Percentiles rank a stretch among this genome's conserved stretches.
Conservation (phyloP, 2,888 invertebrate species). For the Epirrhoe tristata region DNA sequence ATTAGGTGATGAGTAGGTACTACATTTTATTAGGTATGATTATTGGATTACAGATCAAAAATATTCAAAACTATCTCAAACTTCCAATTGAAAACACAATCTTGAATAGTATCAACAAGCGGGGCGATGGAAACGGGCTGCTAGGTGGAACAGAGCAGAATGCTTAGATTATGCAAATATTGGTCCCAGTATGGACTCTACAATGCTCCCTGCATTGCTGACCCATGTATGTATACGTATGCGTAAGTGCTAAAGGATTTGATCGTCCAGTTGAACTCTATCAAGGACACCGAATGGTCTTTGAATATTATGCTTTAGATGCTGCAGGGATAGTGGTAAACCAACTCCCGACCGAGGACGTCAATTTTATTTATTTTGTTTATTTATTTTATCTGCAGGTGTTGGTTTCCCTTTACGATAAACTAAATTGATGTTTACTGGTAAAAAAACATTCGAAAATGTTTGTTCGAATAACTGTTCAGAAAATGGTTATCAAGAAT, state of each 20-base stretch:
- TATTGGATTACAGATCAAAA: not conserved
- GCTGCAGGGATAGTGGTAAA: too few species aligned
- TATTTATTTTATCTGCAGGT: too few species aligned
- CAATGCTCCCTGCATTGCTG: slow-evolving; percentile 17
- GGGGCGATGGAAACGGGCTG: slow-evolving; percentile 6
- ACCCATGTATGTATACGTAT: slow-evolving; percentile 10
- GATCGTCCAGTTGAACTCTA: not conserved
- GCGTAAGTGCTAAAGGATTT: slow-evolving; percentile 4
- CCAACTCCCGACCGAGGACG: too few species aligned
- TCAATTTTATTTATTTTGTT: too few species aligned
- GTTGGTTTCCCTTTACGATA: too few species aligned
- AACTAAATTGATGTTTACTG: too few species aligned
- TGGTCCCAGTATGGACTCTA: slow-evolving; percentile 18
- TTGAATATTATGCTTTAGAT: not conserved
- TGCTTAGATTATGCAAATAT: slow-evolving; percentile 28
- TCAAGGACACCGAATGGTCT: not conserved
- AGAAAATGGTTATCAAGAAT: not conserved
- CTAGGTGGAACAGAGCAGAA: slow-evolving; percentile 8
- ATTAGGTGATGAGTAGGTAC: too few species aligned
- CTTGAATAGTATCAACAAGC: slow-evolving; percentile 3
- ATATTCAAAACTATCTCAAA: not conserved
- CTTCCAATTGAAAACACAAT: slow-evolving; percentile 3
- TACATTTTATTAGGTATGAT: too few species aligned
- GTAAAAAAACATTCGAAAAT: too few species aligned
- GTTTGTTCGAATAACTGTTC: not conserved